Base-by-base conservation (phyloP, 2,888 invertebrate genomes). In the Amblyteles armatorius region DNA sequence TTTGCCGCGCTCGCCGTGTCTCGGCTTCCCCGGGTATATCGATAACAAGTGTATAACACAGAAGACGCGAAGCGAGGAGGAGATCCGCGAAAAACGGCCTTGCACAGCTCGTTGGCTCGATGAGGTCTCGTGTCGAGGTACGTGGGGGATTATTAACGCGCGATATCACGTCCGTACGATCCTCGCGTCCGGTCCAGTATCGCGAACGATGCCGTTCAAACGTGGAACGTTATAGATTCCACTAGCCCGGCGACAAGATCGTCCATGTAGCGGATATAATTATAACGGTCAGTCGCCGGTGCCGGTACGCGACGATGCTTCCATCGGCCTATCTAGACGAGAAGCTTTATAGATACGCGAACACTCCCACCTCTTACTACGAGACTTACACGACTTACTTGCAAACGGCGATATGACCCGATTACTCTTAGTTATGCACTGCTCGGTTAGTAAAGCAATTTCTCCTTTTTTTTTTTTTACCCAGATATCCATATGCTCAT, bases 241-340 rank as follows among this genome's bases (percentile, higher is more conserved):
- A 48, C 48, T 44, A 74, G 63, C 74, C 26, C 57, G 57, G n/a
- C 74, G 74, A 48, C 50, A 63, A 65, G 50, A 76, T 33, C 50
- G 76, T 76, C 33, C 63, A 86, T 88, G 87, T 87, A 22, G 22
- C 86, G 88, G 88, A 87, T 90, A 90, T 90, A 89, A 90, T 90
- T 90, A 90, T 88, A 90, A 82, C 82, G 86, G 82, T 84, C 78
- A 71, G 69, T 60, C 77, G 79, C 52, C 79, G 83, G 72, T 82
- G 77, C 57, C 44, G 57, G 57, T 9, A 22, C 57, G 22, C 57
- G 76, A 13, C 50, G 79, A 86, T 76, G 79, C 50, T 86, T 82
- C 77, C 77, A 77, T 84, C 78, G 52, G 68, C 77, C 76, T 82
- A 44, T 44, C 48, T 13, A 44, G 22, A n/a, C 60, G n/a, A 26